phyloP scores from a whole-genome alignment of 1,140 invertebrate species.

The Arctopsyche grandis region DNA sequence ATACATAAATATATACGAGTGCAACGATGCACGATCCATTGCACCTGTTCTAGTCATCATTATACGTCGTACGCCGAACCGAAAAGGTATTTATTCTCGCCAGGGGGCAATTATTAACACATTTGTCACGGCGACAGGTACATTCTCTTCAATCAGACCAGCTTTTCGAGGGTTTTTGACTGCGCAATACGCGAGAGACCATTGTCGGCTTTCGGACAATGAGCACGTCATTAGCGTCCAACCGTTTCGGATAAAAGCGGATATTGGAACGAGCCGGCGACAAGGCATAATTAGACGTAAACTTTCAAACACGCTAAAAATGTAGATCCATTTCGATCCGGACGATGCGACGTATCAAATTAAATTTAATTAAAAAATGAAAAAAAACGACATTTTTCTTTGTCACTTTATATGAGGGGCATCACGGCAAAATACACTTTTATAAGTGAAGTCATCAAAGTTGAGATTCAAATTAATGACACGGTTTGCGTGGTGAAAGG shows the following conservation, averaged over 20 bases:
- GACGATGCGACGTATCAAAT: too few species aligned
- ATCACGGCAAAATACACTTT: too few species aligned
- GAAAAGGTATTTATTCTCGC: slow-evolving; percentile 19
- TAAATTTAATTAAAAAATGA: too few species aligned
- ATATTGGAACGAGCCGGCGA: background rate
- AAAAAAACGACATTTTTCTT: too few species aligned
- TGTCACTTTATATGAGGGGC: too few species aligned
- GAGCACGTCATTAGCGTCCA: background rate
- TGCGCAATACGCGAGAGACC: background rate
- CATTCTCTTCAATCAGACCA: background rate
- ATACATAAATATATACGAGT: too few species aligned
- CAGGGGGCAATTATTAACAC: slow-evolving; percentile 20
- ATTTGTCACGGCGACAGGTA: slow-evolving; percentile 25
- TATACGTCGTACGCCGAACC: background rate
- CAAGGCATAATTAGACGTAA: background rate
- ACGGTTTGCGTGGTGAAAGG: too few species aligned
- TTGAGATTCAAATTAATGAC: too few species aligned
- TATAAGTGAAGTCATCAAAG: too few species aligned
- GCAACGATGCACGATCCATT: too few species aligned
- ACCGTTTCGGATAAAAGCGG: background rate
- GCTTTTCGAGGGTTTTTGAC: background rate
- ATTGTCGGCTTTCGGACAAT: background rate
- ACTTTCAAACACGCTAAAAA: too few species aligned
- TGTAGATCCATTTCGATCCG: too few species aligned
- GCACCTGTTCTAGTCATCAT: background rate